A percentile compares a stretch with the other conserved stretches of the same genome.
These are phyloP conservation scores for Saccopteryx leptura DNA, from an alignment of 2,113 vertebrate genomes.

Conservation along the genomic window DNA sequence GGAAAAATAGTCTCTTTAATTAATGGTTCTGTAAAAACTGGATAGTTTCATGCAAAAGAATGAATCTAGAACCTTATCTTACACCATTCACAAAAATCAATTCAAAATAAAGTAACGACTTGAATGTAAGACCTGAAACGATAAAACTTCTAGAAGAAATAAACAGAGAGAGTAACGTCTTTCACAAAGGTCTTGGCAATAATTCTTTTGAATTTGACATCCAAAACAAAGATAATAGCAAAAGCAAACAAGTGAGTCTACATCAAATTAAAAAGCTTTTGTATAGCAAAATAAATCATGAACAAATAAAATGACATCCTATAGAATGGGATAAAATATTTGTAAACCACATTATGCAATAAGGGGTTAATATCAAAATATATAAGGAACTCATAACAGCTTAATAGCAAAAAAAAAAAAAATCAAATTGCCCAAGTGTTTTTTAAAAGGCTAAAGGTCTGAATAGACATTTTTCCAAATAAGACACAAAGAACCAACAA, in stretches of 20 bases:
- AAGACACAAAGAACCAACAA: not conserved
- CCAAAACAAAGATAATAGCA: not conserved
- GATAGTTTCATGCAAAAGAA: not conserved
- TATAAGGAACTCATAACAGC: not conserved
- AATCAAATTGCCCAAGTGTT: not conserved
- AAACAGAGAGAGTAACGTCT: not conserved
- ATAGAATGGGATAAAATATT: not conserved
- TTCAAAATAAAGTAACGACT: not conserved
- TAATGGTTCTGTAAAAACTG: not conserved
- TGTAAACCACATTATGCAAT: not conserved
- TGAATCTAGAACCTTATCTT: not conserved
- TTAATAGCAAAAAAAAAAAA: not conserved
- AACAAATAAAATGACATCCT: not conserved
- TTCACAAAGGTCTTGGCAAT: not conserved
- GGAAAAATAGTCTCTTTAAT: not conserved
- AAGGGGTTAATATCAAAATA: not conserved
- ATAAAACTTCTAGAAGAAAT: not conserved
- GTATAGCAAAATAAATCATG: not conserved
- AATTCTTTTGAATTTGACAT: not conserved
- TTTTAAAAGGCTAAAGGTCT: not conserved
- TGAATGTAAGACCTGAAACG: not conserved
- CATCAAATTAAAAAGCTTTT: not conserved
- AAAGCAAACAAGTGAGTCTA: not conserved
- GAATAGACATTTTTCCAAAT: not conserved
- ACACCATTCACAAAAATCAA: not conserved